Conservation (phyloP, 2,888 invertebrate species). For the Apotomis betuletana region DNA sequence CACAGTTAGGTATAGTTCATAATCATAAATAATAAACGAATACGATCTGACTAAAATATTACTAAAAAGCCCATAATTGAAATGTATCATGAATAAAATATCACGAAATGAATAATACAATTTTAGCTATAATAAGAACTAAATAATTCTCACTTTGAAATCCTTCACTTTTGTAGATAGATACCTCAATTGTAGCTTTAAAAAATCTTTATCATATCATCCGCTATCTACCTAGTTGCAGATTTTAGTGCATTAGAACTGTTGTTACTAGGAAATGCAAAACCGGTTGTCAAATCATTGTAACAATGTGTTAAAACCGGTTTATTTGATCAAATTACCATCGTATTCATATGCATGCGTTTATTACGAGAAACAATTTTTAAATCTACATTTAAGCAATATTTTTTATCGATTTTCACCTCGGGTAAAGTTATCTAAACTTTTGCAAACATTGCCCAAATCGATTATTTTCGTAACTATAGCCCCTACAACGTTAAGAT, state of each 20-base stretch:
- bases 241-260: not conserved
- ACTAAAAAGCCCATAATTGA: not conserved
- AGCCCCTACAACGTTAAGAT: too few species aligned
- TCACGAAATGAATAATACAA: conserved; percentile 9
- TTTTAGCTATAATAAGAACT: conserved; percentile 28
- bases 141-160: conserved; percentile 40
- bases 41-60: too few species aligned
- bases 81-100: conserved; percentile 14
- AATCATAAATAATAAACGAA: too few species aligned
- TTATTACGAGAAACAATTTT: too few species aligned
- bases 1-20: too few species aligned
- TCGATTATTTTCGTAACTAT: too few species aligned
- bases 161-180: conserved; percentile 59
- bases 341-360: too few species aligned
- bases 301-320: not conserved
- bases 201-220: conserved; percentile 64
- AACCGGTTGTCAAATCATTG: not conserved
- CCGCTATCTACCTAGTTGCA: conserved; percentile 45
- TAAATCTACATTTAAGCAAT: too few species aligned
- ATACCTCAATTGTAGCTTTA: conserved; percentile 74
- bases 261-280: not conserved
- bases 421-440: too few species aligned
- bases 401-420: too few species aligned
- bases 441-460: too few species aligned
- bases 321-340: too few species aligned